Percentiles rank a stretch among this genome's conserved stretches.
These are phyloP conservation scores for Podarcis siculus DNA, from an alignment of 2,797 vertebrate genomes.

Conservation along the genomic window DNA sequence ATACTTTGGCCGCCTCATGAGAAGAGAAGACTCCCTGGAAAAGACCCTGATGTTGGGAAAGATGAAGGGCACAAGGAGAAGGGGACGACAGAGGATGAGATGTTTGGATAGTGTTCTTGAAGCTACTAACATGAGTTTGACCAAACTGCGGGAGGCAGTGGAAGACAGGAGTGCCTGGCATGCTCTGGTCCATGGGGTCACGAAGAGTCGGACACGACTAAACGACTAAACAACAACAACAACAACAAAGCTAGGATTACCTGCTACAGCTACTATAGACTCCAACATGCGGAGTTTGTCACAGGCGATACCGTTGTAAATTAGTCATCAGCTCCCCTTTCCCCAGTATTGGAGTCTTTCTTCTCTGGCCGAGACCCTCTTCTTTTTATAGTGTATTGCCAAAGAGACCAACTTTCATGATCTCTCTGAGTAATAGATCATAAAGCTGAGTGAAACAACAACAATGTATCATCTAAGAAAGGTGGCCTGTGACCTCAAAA, in stretches of 20 bases:
- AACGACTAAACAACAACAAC: no score
- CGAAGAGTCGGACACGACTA: no score
- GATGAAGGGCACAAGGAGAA: no score
- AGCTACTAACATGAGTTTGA: no score
- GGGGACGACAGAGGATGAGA: no score
- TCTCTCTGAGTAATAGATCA: constrained; percentile 36
- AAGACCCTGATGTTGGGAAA: no score
- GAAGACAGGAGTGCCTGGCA: no score
- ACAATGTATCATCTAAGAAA: constrained; percentile 33
- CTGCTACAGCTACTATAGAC: neutral
- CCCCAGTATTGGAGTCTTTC: constrained; percentile 11
- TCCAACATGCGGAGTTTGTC: neutral
- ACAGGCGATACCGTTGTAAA: constrained; percentile 4
- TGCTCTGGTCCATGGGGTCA: no score
- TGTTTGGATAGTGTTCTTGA: no score
- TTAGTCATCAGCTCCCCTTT: neutral
- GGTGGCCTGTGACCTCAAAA: constrained; percentile 17
- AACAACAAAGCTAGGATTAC: constrained; percentile 21
- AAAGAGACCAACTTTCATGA: constrained; percentile 38
- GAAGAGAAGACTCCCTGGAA: no score
- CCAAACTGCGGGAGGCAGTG: no score
- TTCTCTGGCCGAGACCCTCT: neutral
- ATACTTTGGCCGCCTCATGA: no score
- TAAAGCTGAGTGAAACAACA: constrained; percentile 23
- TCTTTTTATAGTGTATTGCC: constrained; percentile 11